Conservation (phyloP, 2,797 vertebrate species). For the Serranus cabrilla region DNA sequence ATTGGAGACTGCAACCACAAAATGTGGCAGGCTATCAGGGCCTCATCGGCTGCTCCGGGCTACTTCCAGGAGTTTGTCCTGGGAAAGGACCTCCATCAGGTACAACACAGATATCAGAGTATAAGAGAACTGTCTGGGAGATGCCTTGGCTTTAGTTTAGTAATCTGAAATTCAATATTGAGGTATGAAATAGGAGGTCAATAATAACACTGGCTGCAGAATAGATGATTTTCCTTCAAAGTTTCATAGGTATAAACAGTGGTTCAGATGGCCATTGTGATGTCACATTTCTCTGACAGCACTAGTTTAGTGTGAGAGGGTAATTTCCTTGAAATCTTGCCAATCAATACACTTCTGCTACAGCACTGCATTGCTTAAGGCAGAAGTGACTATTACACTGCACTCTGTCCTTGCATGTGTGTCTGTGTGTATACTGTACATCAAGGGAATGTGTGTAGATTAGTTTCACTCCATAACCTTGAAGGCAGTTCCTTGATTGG, state of each 20-base stretch:
- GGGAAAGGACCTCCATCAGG: conserved; percentile 96
- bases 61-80: conserved; percentile 96
- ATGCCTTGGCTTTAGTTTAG: not conserved
- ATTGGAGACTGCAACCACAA: conserved; percentile 93
- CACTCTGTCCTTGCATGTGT: not conserved
- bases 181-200: not conserved
- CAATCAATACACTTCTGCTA: conserved; percentile 35
- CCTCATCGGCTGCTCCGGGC: conserved; percentile 95
- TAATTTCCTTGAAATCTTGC: conserved; percentile 26
- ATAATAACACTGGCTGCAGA: not conserved
- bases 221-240: not conserved
- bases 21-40: conserved; percentile 96
- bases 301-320: not conserved
- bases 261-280: not conserved
- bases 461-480: conserved; percentile 32
- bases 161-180: not conserved
- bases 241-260: not conserved
- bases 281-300: not conserved
- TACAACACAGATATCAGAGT: conserved; percentile 63
- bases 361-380: conserved; percentile 19
- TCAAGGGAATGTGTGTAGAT: conserved; percentile 12
- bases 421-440: conserved; percentile 6
- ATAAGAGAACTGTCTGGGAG: conserved; percentile 3
- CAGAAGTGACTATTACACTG: conserved; percentile 4
- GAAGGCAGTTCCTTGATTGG: conserved; percentile 20